Base-by-base conservation (phyloP, 2,797 vertebrate species). In the Salarias fasciatus region DNA sequence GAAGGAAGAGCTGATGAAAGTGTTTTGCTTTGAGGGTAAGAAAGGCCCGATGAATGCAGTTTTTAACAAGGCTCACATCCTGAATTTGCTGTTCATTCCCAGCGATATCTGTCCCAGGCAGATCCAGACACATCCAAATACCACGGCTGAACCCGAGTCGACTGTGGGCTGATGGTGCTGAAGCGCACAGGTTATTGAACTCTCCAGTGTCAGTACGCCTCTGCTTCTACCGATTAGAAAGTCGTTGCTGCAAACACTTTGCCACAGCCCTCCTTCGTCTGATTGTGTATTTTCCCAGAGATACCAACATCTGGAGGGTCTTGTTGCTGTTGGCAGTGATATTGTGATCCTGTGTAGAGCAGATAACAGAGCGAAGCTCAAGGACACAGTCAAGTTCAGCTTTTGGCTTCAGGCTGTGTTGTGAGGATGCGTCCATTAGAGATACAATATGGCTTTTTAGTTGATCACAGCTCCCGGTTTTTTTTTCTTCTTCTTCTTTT, bases 121-220 rank as follows among this genome's bases (percentile, higher is more conserved):
- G 28, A 60, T 68, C 28, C 48, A 57, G 47, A 63, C 75, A 61
- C 54, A 65, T 57, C 46, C 45, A 54, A 45, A 72, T 43, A 31
- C 38, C 55, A 7, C 1, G 1, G 8, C 38, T 57, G 24, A 6
- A 18, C 30, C 10, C 15, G 42, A 46, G 8, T 1, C 14, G 18
- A 28, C 60, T 18, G 0, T 6, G 35, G 52, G 11, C 28, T 52
- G 13, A 38, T 28, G 33, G 6, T 33, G 30, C 41, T 41, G 10
- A 63, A 33, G 5, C 11, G 2, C 10, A 11, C 14, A 50, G 13
- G 48, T 59, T 63, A 40, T 57, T 66, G 9, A 75, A 73, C 53
- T 13, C 52, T 35, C 51, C 29, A 9, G 6, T 51, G 65, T 50
- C 58, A 60, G 12, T 11, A 46, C 56, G 42, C 44, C 38, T 13